A percentile compares a stretch with the other conserved stretches of the same genome.
Evolutionary conservation across 2,888 invertebrate species (phyloP).

Genomic region (Embidobia sp.): DNA sequence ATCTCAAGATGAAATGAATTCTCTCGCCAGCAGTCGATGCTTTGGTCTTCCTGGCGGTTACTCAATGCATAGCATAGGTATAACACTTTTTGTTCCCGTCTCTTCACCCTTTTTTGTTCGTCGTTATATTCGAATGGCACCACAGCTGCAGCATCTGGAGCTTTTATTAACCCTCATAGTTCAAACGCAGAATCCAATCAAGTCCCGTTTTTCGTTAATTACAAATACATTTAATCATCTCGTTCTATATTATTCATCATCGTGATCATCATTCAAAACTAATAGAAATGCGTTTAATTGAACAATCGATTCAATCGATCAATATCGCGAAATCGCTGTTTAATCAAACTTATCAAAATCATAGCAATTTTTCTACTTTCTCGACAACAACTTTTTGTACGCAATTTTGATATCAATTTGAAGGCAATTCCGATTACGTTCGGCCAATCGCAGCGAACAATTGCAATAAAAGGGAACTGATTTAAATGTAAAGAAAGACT

Average conservation of each 20-base stretch:
- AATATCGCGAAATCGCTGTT: too few species aligned
- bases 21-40: constrained; percentile 21
- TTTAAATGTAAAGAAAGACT: too few species aligned
- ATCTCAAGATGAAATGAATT: constrained; percentile 47
- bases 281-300: too few species aligned
- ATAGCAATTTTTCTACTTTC: too few species aligned
- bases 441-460: too few species aligned
- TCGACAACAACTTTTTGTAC: too few species aligned
- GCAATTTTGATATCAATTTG: too few species aligned
- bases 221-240: constrained; percentile 29
- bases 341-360: too few species aligned
- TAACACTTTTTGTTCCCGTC: constrained; percentile 47
- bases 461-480: too few species aligned
- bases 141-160: constrained; percentile 55
- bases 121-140: constrained; percentile 48
- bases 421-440: too few species aligned
- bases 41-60: constrained; percentile 28
- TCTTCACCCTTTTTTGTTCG: constrained; percentile 49
- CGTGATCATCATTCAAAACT: too few species aligned
- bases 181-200: constrained; percentile 34
- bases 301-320: too few species aligned
- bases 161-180: constrained; percentile 54
- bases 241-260: not conserved
- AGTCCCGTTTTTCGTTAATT: constrained; percentile 22
- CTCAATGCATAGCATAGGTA: constrained; percentile 30